These are phyloP conservation scores for Erpetoichthys calabaricus DNA, from an alignment of 2,797 vertebrate species.

Conservation along the genomic window DNA sequence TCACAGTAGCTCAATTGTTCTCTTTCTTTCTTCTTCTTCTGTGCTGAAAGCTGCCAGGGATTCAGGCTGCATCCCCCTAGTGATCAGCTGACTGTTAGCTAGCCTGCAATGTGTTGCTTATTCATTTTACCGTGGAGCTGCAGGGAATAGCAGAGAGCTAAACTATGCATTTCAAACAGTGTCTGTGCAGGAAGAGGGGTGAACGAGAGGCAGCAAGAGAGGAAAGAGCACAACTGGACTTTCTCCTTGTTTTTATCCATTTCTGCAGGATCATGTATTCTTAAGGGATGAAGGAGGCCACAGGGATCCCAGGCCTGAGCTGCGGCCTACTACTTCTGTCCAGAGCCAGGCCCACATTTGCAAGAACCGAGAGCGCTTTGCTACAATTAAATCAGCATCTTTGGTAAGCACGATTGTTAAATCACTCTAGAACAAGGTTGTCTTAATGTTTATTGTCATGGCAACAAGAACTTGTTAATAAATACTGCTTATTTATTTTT, in stretches of 20 bases:
- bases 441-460: constrained; percentile 78
- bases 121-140: constrained; percentile 60
- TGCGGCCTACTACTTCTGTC: constrained; percentile 72
- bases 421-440: constrained; percentile 22
- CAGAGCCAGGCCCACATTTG: constrained; percentile 86
- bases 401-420: constrained; percentile 61
- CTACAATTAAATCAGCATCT: constrained; percentile 96
- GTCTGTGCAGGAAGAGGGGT: constrained; percentile 60
- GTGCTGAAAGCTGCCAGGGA: constrained; percentile 42
- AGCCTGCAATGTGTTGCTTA: constrained; percentile 67
- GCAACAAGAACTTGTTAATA: constrained; percentile 72
- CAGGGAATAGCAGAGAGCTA: constrained; percentile 58
- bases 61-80: constrained; percentile 51
- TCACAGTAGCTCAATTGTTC: constrained; percentile 17
- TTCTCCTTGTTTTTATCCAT: constrained; percentile 68
- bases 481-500: constrained; percentile 22
- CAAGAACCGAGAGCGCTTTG: constrained; percentile 90
- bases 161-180: constrained; percentile 70
- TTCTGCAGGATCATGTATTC: constrained; percentile 84
- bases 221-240: constrained; percentile 56
- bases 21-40: constrained; percentile 10
- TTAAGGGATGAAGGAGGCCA: constrained; percentile 88
- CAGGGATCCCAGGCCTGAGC: constrained; percentile 78
- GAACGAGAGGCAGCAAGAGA: constrained; percentile 53
- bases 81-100: constrained; percentile 63